phyloP scores from a whole-genome alignment of 2,888 invertebrate species.

The Stegana nigrithorax region DNA sequence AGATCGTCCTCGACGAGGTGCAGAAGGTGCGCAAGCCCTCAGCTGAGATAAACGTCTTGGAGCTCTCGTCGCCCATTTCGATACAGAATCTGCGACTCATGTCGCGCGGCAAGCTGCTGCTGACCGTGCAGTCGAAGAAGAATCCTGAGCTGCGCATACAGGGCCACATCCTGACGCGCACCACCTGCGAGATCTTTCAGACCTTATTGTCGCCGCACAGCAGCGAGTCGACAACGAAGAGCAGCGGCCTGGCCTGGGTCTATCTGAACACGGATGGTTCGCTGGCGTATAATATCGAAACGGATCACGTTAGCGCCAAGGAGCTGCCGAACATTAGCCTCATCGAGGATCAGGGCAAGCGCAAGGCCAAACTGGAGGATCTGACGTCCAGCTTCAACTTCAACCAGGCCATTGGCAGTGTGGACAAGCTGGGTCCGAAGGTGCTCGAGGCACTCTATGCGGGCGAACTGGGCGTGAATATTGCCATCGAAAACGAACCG shows the following conservation, averaged over 20 bases:
- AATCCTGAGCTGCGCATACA: conserved; percentile 76
- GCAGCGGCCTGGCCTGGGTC: conserved; percentile 81
- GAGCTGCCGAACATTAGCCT: conserved; percentile 77
- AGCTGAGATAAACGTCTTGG: conserved; percentile 81
- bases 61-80: conserved; percentile 82
- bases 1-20: conserved; percentile 79
- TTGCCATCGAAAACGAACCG: conserved; percentile 73
- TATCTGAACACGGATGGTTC: conserved; percentile 84
- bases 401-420: conserved; percentile 78
- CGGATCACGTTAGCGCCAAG: conserved; percentile 73
- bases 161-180: conserved; percentile 80
- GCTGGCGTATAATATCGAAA: conserved; percentile 81
- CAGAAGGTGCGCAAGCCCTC: conserved; percentile 79
- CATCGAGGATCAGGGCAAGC: conserved; percentile 79
- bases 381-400: conserved; percentile 74
- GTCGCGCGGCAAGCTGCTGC: conserved; percentile 79
- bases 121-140: conserved; percentile 78
- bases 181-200: conserved; percentile 85
- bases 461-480: conserved; percentile 83
- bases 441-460: conserved; percentile 86
- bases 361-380: conserved; percentile 81
- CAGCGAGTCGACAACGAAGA: conserved; percentile 65
- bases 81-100: conserved; percentile 81
- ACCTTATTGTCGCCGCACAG: conserved; percentile 74
- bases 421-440: conserved; percentile 82